A percentile compares a stretch with the other conserved stretches of the same genome.
These are phyloP conservation scores for Patella pellucida DNA, from an alignment of 2,888 invertebrate genomes.

Conservation along the genomic window DNA sequence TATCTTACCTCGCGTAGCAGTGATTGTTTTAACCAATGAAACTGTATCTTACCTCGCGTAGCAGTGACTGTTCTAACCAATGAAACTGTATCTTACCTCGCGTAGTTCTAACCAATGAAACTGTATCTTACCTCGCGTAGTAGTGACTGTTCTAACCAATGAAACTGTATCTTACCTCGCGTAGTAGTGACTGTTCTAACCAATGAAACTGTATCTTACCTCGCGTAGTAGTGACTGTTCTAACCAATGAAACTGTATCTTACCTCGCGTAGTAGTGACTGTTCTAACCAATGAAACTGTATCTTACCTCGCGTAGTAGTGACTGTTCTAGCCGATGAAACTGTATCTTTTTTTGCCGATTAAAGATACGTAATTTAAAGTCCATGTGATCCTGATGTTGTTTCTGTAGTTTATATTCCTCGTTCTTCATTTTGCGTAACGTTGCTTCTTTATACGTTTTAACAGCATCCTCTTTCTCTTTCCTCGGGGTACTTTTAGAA, in stretches of 20 bases:
- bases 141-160: conserved; percentile 91
- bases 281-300: conserved; percentile 88
- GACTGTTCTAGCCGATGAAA: conserved; percentile 92
- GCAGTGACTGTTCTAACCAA: conserved; percentile 89
- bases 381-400: conserved; percentile 93
- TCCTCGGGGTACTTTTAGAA: conserved; percentile 59
- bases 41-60: conserved; percentile 88
- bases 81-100: conserved; percentile 90
- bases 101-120: conserved; percentile 90
- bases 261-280: conserved; percentile 91
- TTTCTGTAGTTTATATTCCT: conserved; percentile 87
- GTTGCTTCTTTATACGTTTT: conserved; percentile 84
- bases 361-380: conserved; percentile 91
- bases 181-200: conserved; percentile 91
- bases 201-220: conserved; percentile 87
- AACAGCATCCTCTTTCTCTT: conserved; percentile 63
- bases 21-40: conserved; percentile 91
- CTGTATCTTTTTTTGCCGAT: conserved; percentile 88
- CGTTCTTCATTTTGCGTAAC: conserved; percentile 89
- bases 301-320: conserved; percentile 89
- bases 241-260: conserved; percentile 87
- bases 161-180: conserved; percentile 86
- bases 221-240: conserved; percentile 94
- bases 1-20: conserved; percentile 88
- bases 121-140: conserved; percentile 87